These are phyloP conservation scores for Drosophila demipolita DNA, from an alignment of 2,888 invertebrate species.

Conservation along the genomic window DNA sequence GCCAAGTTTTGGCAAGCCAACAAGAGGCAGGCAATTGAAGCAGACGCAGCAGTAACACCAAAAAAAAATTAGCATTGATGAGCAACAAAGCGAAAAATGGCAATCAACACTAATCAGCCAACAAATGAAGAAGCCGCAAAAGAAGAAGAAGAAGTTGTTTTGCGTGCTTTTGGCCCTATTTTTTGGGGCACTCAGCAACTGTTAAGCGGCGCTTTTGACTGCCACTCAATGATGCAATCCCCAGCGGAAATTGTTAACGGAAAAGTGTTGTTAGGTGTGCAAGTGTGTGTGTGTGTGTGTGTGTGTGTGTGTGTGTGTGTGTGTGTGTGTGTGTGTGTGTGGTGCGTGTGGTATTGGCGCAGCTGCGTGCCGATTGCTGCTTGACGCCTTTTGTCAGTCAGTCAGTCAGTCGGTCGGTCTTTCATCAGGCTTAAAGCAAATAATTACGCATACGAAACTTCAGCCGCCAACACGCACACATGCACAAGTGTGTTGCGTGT, in stretches of 20 bases:
- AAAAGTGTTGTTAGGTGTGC: conserved; percentile 73
- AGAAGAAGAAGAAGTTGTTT: conserved; percentile 46
- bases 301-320: conserved; percentile 34
- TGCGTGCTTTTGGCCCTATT: conserved; percentile 44
- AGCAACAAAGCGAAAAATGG: conserved; percentile 81
- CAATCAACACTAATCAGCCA: conserved; percentile 82
- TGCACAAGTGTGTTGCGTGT: conserved; percentile 28
- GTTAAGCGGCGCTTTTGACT: conserved; percentile 27
- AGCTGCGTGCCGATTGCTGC: conserved; percentile 56
- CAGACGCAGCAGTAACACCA: conserved; percentile 23
- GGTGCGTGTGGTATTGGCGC: conserved; percentile 24
- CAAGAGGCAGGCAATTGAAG: conserved; percentile 5
- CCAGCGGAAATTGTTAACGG: conserved; percentile 74
- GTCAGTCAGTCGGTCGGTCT: not conserved
- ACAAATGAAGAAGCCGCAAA: conserved; percentile 9
- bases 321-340: conserved; percentile 33
- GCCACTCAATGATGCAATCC: conserved; percentile 64
- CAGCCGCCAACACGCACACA: conserved; percentile 49
- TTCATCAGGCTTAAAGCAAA: conserved; percentile 47
- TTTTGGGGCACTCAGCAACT: not conserved
- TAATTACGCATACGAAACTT: conserved; percentile 73
- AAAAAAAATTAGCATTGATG: conserved; percentile 78
- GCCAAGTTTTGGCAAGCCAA: conserved; percentile 32
- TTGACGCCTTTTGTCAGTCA: conserved; percentile 30
- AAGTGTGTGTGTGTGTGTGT: conserved; percentile 32